A percentile compares a stretch with the other conserved stretches of the same genome.
Evolutionary conservation across 2,797 vertebrate genomes (phyloP).

Genomic region (Petrocephalus sullivani): DNA sequence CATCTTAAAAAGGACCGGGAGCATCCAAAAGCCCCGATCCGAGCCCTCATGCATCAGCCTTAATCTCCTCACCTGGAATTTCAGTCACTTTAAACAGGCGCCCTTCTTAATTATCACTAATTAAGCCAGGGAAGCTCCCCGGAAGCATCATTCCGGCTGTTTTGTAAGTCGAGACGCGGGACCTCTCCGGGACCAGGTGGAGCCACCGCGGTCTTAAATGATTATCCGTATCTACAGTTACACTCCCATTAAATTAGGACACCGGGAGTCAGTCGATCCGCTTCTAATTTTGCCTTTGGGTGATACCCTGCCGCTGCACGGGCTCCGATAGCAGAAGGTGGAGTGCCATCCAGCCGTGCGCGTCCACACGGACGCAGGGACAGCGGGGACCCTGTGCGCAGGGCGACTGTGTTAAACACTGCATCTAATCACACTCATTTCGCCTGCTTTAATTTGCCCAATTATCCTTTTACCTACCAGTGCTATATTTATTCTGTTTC

Average conservation of each 20-base stretch:
- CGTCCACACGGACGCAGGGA: not conserved
- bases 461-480: conserved; percentile 5
- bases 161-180: conserved; percentile 5
- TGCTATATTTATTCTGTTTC: not conserved
- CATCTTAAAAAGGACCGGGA: not conserved
- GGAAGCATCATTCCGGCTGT: conserved; percentile 7
- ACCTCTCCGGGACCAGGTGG: not conserved
- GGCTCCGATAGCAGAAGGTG: not conserved
- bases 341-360: not conserved
- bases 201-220: conserved; percentile 6
- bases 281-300: conserved; percentile 23
- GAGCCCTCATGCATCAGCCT: not conserved
- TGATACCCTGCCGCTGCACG: not conserved
- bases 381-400: not conserved
- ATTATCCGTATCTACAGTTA: conserved; percentile 15
- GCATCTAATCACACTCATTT: not conserved
- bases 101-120: conserved; percentile 16
- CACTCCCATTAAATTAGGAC: conserved; percentile 11
- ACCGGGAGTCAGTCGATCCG: conserved; percentile 8
- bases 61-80: conserved; percentile 8
- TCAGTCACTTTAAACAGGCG: conserved; percentile 11
- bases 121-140: not conserved
- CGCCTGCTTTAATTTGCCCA: not conserved
- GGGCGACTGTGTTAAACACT: not conserved
- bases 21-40: not conserved